Percentiles rank a stretch among this genome's conserved stretches.
Conservation (phyloP, 30 jellyfish, hydroid and myxozoan genomes). For the Chrysaora quinquecirrha region DNA sequence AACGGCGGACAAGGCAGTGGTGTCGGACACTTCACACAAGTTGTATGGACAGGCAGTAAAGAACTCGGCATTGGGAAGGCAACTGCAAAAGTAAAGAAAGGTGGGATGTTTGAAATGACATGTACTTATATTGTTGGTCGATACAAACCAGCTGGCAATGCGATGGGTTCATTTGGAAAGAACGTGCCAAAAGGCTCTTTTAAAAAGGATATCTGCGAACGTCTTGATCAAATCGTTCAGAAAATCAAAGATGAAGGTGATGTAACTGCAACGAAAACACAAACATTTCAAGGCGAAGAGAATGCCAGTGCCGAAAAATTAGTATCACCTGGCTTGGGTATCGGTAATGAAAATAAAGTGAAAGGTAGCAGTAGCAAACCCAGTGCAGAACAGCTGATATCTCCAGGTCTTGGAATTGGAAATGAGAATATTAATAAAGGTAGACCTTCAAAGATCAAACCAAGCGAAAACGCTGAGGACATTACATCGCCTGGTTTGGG, state of each 20-base stretch:
- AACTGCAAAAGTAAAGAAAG: not conserved
- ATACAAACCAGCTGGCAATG: slow-evolving; percentile 75
- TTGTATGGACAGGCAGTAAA: not conserved
- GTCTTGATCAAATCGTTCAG: too few species aligned
- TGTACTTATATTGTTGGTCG: slow-evolving; percentile 85
- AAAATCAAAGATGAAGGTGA: too few species aligned
- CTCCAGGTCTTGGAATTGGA: slow-evolving; percentile 24
- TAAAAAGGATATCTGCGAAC: too few species aligned
- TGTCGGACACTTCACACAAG: slow-evolving; percentile 1
- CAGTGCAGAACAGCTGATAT: slow-evolving; percentile 19
- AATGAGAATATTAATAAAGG: slow-evolving; percentile 2
- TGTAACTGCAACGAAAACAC: too few species aligned
- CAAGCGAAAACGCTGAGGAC: slow-evolving; percentile 23
- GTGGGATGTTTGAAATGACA: too few species aligned
- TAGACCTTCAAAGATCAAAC: not conserved
- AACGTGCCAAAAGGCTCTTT: too few species aligned
- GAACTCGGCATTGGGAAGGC: not conserved
- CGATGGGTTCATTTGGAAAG: slow-evolving; percentile 59
- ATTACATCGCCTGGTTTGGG: slow-evolving; percentile 23
- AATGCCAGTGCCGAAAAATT: not conserved
- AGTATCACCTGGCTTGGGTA: slow-evolving; percentile 8
- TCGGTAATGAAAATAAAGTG: not conserved
- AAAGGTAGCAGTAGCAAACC: not conserved
- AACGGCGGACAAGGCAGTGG: not conserved
- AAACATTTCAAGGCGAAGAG: too few species aligned